These are phyloP conservation scores for Homarus americanus DNA, from an alignment of 1,140 invertebrate species.

Conservation along the genomic window DNA sequence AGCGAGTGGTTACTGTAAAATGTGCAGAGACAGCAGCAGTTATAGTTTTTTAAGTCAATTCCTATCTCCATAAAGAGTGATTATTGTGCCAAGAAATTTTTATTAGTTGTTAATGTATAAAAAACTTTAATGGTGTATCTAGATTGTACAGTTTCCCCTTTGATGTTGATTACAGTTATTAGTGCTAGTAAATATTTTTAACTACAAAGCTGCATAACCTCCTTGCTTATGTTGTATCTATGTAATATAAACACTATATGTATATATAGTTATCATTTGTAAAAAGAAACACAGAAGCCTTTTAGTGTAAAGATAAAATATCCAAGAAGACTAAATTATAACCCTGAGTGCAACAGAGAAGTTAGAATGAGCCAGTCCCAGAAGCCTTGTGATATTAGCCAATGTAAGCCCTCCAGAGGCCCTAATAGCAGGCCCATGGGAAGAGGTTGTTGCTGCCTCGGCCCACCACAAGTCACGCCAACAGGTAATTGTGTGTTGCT, in stretches of 20 bases:
- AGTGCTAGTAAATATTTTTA: slow-evolving; percentile 11
- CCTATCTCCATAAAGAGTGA: neutral
- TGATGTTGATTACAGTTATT: slow-evolving; percentile 4
- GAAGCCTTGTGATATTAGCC: slow-evolving; percentile 66
- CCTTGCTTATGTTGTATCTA: slow-evolving; percentile 4
- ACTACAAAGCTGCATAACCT: slow-evolving; percentile 9
- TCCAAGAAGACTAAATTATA: neutral
- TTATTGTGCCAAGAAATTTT: slow-evolving; percentile 6
- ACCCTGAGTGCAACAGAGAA: slow-evolving; percentile 6
- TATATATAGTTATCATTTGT: slow-evolving; percentile 10
- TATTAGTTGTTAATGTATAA: neutral
- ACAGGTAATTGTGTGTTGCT: slow-evolving; percentile 57
- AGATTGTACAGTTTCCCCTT: slow-evolving; percentile 28
- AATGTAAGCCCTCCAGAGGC: slow-evolving; percentile 44
- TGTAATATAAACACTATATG: slow-evolving; percentile 17
- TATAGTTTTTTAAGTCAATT: neutral
- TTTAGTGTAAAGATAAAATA: slow-evolving; percentile 7
- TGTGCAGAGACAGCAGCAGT: neutral
- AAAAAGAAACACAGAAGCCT: neutral
- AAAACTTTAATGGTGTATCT: neutral
- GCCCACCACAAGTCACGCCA: slow-evolving; percentile 40
- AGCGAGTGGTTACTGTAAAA: neutral
- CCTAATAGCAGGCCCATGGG: slow-evolving; percentile 42
- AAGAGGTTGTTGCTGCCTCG: slow-evolving; percentile 48
- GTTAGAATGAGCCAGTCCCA: slow-evolving; percentile 51